Evolutionary conservation across 2,888 invertebrate genomes (phyloP).

Genomic region (Drosophila suboccidentalis): DNA sequence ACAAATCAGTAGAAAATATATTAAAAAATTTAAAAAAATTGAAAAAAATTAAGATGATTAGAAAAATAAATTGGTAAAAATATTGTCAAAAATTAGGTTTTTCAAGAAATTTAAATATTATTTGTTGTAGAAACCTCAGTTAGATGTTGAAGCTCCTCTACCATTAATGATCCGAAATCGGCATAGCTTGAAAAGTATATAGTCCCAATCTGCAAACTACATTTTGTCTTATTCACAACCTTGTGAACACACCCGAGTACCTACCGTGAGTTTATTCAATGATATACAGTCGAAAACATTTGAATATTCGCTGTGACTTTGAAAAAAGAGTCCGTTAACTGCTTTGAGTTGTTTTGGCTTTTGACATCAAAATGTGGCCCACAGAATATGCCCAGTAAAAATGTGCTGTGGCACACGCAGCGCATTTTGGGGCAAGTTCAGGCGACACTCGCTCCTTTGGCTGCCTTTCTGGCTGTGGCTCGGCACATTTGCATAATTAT

Average conservation of each 20-base stretch:
- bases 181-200: too few relatives aligned
- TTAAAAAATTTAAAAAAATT: too few relatives aligned
- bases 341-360: slow-evolving; percentile 21
- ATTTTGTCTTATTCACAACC: too few relatives aligned
- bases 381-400: slow-evolving; percentile 47
- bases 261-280: background rate
- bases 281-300: background rate
- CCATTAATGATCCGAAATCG: too few relatives aligned
- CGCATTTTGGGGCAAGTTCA: slow-evolving; percentile 27
- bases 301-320: slow-evolving; percentile 1
- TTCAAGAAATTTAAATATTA: too few relatives aligned
- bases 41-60: too few relatives aligned
- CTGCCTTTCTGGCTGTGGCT: slow-evolving; percentile 3
- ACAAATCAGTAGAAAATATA: slow-evolving; percentile 14
- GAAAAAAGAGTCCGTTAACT: slow-evolving; percentile 33
- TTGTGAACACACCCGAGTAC: background rate
- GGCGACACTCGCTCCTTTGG: slow-evolving; percentile 4
- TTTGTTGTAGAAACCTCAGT: too few relatives aligned
- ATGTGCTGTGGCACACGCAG: slow-evolving; percentile 22
- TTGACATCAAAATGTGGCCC: slow-evolving; percentile 26
- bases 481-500: slow-evolving; percentile 74
- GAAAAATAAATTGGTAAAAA: too few relatives aligned
- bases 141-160: too few relatives aligned
- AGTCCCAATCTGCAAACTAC: too few relatives aligned
- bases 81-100: too few relatives aligned